Conservation (phyloP, 2,797 vertebrate species). For the Cossypha heuglini region DNA sequence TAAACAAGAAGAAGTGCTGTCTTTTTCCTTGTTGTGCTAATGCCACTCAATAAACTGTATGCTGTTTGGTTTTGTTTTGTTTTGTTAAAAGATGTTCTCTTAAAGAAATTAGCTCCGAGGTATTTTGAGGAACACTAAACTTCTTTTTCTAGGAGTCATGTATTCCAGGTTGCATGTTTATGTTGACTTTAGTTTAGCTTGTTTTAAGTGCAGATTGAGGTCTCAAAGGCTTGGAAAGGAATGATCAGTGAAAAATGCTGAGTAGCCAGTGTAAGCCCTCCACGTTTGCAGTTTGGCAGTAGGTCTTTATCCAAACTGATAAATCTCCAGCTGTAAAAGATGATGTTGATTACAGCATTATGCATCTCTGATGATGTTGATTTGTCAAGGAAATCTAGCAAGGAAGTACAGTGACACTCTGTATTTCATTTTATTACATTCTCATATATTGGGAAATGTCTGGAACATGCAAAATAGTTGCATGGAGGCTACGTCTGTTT, state of each 20-base stretch:
- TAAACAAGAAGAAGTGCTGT: not conserved
- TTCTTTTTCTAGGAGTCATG: not conserved
- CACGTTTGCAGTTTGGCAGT: not conserved
- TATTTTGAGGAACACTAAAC: not conserved
- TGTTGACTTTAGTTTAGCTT: not conserved
- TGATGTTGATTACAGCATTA: not conserved
- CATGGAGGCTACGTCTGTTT: not conserved
- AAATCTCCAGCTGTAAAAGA: not conserved
- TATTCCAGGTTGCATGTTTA: not conserved
- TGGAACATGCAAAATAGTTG: not conserved
- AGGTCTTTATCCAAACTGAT: not conserved
- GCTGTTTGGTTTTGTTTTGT: not conserved
- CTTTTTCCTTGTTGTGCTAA: not conserved
- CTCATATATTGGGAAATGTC: not conserved
- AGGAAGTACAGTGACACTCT: not conserved
- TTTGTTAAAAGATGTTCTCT: rapidly evolving
- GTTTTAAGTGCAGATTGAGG: not conserved
- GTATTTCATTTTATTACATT: not conserved
- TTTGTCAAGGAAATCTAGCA: not conserved
- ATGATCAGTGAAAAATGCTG: not conserved
- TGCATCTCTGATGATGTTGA: rapidly evolving
- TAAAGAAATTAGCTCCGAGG: not conserved
- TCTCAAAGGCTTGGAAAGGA: not conserved
- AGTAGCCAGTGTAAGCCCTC: not conserved
- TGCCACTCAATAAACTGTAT: not conserved